phyloP scores from a whole-genome alignment of 1,140 invertebrate species.

The Phocides pigmalion region DNA sequence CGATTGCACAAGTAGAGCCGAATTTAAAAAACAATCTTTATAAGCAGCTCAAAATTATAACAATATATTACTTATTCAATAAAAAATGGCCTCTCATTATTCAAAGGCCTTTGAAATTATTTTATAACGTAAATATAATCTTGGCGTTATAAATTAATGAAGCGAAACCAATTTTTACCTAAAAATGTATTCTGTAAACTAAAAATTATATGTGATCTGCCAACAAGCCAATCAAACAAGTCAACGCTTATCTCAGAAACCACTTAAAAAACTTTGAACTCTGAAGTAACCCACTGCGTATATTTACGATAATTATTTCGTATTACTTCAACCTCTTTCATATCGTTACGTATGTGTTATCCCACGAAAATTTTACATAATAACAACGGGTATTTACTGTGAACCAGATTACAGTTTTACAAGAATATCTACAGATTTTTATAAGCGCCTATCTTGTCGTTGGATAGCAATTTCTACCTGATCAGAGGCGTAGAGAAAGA shows the following conservation, averaged over 20 bases:
- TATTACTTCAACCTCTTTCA: slow-evolving; percentile 2
- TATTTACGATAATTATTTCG: slow-evolving; percentile 13
- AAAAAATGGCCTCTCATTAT: no score
- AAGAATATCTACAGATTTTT: no score
- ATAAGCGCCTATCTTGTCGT: no score
- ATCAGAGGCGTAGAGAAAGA: no score
- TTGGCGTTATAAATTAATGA: no score
- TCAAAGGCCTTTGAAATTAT: no score
- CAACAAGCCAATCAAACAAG: slow-evolving; percentile 24
- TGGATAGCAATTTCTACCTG: no score
- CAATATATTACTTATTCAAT: no score
- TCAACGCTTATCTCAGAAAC: slow-evolving; percentile 29
- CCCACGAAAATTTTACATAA: slow-evolving; percentile 15
- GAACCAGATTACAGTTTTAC: no score
- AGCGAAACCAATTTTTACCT: slow-evolving; percentile 5
- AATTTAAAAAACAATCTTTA: slow-evolving; percentile 37
- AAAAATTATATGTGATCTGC: slow-evolving; percentile 17
- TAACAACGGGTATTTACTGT: no score
- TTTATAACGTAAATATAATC: no score
- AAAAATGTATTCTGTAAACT: neutral
- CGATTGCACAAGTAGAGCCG: slow-evolving; percentile 2
- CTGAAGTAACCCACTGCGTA: slow-evolving; percentile 6
- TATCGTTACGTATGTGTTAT: neutral
- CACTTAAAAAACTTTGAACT: slow-evolving; percentile 33
- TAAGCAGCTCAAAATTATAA: no score